These are phyloP conservation scores for Caenorhabditis sp. DNA, from an alignment of 2,888 invertebrate genomes.

Conservation along the genomic window DNA sequence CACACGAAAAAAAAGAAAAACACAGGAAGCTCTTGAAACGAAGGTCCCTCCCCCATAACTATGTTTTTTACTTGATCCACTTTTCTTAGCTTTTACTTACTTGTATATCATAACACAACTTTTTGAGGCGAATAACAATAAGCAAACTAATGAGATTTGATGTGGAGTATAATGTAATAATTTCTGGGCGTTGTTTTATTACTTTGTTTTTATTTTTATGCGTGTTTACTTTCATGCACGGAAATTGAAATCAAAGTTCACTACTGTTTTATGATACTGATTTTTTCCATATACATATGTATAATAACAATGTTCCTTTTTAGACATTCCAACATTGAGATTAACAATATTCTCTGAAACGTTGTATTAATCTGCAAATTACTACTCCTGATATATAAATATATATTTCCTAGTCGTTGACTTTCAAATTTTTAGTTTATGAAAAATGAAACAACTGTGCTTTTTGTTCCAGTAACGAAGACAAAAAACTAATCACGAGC, in stretches of 20 bases:
- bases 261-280: no score
- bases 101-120: background rate
- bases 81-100: background rate
- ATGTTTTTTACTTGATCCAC: background rate
- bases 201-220: background rate
- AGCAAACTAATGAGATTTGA: background rate
- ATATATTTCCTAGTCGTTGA: background rate
- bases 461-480: background rate
- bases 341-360: no score
- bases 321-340: no score
- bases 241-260: background rate
- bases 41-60: background rate
- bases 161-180: background rate
- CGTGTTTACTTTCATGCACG: background rate
- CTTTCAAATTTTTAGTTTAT: background rate
- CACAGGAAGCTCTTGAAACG: no score
- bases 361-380: no score
- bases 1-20: background rate
- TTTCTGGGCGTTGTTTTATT: background rate
- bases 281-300: no score
- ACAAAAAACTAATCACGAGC: background rate
- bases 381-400: background rate
- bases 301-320: no score
- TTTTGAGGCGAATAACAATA: background rate
- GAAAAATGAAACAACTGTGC: conserved; percentile 1